phyloP scores from a whole-genome alignment of 2,797 vertebrate species.

The Melanotaenia parkinsoni region DNA sequence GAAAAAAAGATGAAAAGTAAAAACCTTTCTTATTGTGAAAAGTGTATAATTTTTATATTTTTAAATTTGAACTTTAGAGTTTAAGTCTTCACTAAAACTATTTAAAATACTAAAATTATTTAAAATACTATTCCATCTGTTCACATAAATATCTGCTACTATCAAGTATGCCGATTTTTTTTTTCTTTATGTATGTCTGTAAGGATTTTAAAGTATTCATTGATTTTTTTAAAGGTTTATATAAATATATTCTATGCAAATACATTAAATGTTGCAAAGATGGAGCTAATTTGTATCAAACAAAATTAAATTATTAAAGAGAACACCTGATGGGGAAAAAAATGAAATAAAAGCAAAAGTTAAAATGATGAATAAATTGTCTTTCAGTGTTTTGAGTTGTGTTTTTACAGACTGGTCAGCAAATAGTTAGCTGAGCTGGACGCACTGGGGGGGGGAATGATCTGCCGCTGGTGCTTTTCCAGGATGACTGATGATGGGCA shows the following conservation, averaged over 20 bases:
- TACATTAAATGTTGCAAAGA: neutral
- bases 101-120: too few species aligned
- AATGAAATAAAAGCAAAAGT: neutral
- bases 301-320: too few species aligned
- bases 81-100: too few species aligned
- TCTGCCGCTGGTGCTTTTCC: conserved; percentile 44
- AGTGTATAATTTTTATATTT: too few species aligned
- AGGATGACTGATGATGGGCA: conserved; percentile 56
- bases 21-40: too few species aligned
- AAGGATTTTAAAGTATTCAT: too few species aligned
- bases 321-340: neutral
- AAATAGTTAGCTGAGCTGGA: conserved; percentile 40
- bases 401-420: conserved; percentile 21
- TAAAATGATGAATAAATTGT: neutral
- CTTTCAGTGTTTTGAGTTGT: conserved; percentile 18
- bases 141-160: too few species aligned
- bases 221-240: neutral
- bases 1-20: too few species aligned
- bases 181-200: too few species aligned
- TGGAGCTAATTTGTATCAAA: neutral
- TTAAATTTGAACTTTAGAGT: too few species aligned
- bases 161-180: too few species aligned
- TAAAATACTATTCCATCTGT: neutral
- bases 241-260: neutral
- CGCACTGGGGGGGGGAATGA: conserved; percentile 27